A percentile compares a stretch with the other conserved stretches of the same genome.
Conservation (phyloP, 2,888 invertebrate species). For the Dryococelus australis region DNA sequence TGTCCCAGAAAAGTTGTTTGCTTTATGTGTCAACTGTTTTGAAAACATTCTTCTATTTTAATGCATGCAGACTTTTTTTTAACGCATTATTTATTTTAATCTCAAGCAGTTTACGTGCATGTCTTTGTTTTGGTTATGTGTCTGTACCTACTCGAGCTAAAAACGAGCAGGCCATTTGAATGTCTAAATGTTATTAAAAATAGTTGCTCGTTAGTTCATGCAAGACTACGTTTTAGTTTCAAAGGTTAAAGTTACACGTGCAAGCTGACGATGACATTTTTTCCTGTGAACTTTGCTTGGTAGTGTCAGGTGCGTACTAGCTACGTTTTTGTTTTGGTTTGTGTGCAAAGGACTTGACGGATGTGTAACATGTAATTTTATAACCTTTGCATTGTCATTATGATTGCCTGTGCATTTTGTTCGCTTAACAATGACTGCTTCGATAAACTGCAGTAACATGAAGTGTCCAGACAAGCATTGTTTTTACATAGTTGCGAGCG, state of each 20-base stretch:
- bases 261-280: too few relatives aligned
- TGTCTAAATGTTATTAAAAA: background rate
- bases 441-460: background rate
- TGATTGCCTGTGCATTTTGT: background rate
- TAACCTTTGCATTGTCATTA: background rate
- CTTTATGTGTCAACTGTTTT: background rate
- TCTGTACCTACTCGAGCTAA: background rate
- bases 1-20: background rate
- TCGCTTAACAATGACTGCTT: background rate
- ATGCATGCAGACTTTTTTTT: background rate
- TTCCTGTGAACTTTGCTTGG: too few relatives aligned
- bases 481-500: background rate
- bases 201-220: background rate
- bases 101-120: background rate
- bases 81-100: background rate
- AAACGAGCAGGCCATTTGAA: slow-evolving; percentile 4
- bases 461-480: background rate
- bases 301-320: too few relatives aligned
- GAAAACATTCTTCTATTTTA: background rate
- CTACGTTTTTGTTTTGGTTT: background rate
- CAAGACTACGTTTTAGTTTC: background rate
- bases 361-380: background rate
- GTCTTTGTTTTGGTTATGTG: background rate
- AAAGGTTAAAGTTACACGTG: background rate
- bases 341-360: background rate